A percentile compares a stretch with the other conserved stretches of the same genome.
Evolutionary conservation across 2,797 vertebrate genomes (phyloP).

Genomic region (Dallia pectoralis): DNA sequence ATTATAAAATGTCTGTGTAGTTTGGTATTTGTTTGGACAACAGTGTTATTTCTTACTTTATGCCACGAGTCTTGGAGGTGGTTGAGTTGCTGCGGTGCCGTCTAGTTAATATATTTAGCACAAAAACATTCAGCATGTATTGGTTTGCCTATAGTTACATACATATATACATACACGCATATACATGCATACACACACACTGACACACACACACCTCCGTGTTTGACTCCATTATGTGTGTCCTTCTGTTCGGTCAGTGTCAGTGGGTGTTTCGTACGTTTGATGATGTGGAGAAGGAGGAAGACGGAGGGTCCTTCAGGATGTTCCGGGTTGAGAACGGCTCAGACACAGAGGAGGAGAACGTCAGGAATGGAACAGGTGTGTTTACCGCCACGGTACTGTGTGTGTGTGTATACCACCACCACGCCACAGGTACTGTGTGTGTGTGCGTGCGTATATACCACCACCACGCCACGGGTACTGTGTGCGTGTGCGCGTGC

Average conservation of each 20-base stretch:
- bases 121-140: too few species aligned
- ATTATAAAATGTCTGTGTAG: too few species aligned
- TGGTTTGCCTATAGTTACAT: too few species aligned
- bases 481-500: background rate
- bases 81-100: too few species aligned
- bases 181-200: background rate
- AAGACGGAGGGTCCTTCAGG: constrained; percentile 64
- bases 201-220: background rate
- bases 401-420: too few species aligned
- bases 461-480: background rate
- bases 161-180: too few species aligned
- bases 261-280: constrained; percentile 92
- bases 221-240: constrained; percentile 2
- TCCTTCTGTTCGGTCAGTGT: constrained; percentile 66
- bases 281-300: constrained; percentile 87
- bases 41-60: too few species aligned
- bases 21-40: too few species aligned
- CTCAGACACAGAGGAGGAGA: constrained; percentile 71
- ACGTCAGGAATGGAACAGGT: constrained; percentile 82
- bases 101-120: too few species aligned
- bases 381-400: background rate
- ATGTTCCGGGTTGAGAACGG: constrained; percentile 66
- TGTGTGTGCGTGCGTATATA: constrained; percentile 4
- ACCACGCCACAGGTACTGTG: too few species aligned
- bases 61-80: too few species aligned